phyloP scores from a whole-genome alignment of 2,797 vertebrate species.

The Leptoclinus maculatus region DNA sequence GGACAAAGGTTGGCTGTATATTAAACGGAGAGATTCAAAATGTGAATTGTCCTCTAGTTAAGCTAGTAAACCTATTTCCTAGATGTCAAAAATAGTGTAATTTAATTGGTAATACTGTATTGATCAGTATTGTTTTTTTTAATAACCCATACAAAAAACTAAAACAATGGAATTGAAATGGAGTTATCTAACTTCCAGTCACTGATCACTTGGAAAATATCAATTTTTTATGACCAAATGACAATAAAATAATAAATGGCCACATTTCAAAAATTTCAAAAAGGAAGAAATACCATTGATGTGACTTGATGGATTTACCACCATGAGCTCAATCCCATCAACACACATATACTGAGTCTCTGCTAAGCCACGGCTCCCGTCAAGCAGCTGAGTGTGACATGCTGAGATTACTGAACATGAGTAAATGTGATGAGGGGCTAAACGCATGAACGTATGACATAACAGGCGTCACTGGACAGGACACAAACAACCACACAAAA shows the following conservation, averaged over 20 bases:
- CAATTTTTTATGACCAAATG: not conserved
- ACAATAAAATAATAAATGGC: constrained; percentile 5
- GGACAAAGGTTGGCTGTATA: not conserved
- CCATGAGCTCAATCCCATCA: constrained; percentile 67
- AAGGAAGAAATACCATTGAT: constrained; percentile 47
- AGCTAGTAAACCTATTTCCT: no score
- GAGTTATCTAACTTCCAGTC: not conserved
- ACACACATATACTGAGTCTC: constrained; percentile 45
- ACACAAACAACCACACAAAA: constrained; percentile 10
- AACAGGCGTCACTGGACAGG: constrained; percentile 14
- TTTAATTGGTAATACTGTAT: not conserved
- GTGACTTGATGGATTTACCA: constrained; percentile 52
- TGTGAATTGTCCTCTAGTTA: not conserved
- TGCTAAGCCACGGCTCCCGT: constrained; percentile 54
- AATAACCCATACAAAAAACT: not conserved
- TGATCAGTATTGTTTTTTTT: not conserved
- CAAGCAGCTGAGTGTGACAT: constrained; percentile 52
- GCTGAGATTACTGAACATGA: constrained; percentile 64
- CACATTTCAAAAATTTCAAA: constrained; percentile 14
- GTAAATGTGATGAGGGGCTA: constrained; percentile 54
- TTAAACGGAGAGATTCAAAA: not conserved
- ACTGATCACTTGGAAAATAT: not conserved
- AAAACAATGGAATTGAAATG: constrained; percentile 4
- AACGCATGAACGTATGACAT: constrained; percentile 50
- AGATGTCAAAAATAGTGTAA: not conserved